Conservation (phyloP, 2,113 vertebrate genomes). For the Nannospalax galili region DNA sequence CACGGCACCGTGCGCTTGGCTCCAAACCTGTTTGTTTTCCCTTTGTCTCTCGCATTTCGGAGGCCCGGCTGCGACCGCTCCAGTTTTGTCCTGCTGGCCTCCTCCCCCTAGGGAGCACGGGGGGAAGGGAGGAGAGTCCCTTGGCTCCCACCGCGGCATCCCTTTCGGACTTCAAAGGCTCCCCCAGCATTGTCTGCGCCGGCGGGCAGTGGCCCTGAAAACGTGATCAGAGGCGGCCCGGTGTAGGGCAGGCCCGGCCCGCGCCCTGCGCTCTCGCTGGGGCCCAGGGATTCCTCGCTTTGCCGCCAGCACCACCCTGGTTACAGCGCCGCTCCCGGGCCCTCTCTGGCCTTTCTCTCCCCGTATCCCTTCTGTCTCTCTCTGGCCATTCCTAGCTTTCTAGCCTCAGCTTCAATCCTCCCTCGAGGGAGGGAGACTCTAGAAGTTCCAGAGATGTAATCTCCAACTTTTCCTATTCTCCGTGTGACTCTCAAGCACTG, state of each 20-base stretch:
- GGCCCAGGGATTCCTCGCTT: conserved; percentile 91
- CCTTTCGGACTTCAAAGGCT: conserved; percentile 98
- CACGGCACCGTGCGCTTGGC: conserved; percentile 94
- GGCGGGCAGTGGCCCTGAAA: conserved; percentile 95
- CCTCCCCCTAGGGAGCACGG: conserved; percentile 49
- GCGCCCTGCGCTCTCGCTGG: conserved; percentile 88
- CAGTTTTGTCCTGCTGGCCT: conserved; percentile 87
- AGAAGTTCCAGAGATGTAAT: neutral
- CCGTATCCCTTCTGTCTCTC: neutral
- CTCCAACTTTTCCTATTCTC: neutral
- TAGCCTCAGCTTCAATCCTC: fast-evolving
- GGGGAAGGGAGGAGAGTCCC: conserved; percentile 60
- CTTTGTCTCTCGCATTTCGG: conserved; percentile 90
- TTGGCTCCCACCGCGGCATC: conserved; percentile 87
- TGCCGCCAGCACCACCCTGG: conserved; percentile 89
- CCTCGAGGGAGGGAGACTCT: neutral
- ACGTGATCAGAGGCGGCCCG: conserved; percentile 95
- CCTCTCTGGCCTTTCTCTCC: conserved; percentile 75
- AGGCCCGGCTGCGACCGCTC: conserved; percentile 90
- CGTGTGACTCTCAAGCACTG: neutral
- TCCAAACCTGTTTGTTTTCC: conserved; percentile 98
- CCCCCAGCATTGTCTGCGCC: conserved; percentile 93
- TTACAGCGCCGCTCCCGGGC: conserved; percentile 85
- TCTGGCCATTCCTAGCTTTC: conserved; percentile 61
- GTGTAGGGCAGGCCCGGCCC: conserved; percentile 97